A percentile compares a stretch with the other conserved stretches of the same genome.
phyloP scores from a whole-genome alignment of 1,140 invertebrate species.

The Himalopsyche phryganea region DNA sequence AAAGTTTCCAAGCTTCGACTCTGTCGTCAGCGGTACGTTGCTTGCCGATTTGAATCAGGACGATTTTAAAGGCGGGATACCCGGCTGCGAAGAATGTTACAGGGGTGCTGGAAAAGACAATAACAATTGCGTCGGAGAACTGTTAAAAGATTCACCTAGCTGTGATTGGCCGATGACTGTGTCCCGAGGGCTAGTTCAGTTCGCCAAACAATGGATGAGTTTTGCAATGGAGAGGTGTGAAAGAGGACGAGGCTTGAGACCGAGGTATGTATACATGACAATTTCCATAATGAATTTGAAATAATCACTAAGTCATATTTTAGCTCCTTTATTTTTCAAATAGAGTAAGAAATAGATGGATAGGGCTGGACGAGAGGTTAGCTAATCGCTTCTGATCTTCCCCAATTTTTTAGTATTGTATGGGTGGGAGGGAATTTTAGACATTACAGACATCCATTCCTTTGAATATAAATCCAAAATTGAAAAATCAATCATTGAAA shows the following conservation, averaged over 20 bases:
- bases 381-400: too few species aligned
- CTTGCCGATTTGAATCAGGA: slow-evolving; percentile 21
- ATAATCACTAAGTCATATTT: too few species aligned
- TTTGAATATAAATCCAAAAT: too few species aligned
- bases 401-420: too few species aligned
- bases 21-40: neutral
- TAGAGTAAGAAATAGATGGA: too few species aligned
- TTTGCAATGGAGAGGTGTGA: slow-evolving; percentile 82
- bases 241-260: slow-evolving; percentile 73
- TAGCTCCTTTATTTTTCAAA: too few species aligned
- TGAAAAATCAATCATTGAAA: too few species aligned
- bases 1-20: slow-evolving; percentile 17
- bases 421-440: too few species aligned
- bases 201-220: slow-evolving; percentile 83
- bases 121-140: slow-evolving; percentile 30
- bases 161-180: slow-evolving; percentile 37
- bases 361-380: too few species aligned
- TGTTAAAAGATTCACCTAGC: slow-evolving; percentile 20
- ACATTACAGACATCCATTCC: too few species aligned
- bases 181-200: slow-evolving; percentile 60
- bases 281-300: too few species aligned
- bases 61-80: slow-evolving; percentile 27
- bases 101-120: slow-evolving; percentile 7
- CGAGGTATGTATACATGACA: too few species aligned
- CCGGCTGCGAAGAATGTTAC: slow-evolving; percentile 27